Percentiles rank a stretch among this genome's conserved stretches.
These are phyloP conservation scores for Carposina sasakii DNA, from an alignment of 1,140 invertebrate species.

Conservation along the genomic window DNA sequence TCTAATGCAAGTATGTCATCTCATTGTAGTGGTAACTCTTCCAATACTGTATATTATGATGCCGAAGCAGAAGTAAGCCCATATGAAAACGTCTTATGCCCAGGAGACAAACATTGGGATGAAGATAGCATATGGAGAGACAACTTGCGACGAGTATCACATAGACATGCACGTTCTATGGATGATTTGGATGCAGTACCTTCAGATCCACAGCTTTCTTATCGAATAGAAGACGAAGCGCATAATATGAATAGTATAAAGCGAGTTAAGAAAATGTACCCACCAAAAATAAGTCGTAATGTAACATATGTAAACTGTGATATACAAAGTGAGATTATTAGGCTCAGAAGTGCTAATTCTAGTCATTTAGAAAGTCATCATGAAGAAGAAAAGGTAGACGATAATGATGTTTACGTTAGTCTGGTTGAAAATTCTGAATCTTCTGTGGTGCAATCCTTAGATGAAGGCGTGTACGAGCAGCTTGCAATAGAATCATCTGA, in stretches of 20 bases:
- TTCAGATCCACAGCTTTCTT: conserved; percentile 35
- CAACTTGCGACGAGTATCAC: conserved; percentile 82
- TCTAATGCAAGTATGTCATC: conserved; percentile 63
- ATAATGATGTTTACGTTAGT: conserved; percentile 76
- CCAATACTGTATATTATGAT: conserved; percentile 64
- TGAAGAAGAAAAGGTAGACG: conserved; percentile 50
- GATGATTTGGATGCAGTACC: conserved; percentile 81
- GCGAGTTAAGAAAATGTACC: conserved; percentile 43
- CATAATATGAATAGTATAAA: conserved; percentile 62
- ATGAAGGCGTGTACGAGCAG: conserved; percentile 70
- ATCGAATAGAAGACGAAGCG: conserved; percentile 37
- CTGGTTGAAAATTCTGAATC: conserved; percentile 52
- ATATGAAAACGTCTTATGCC: conserved; percentile 66
- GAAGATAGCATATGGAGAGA: conserved; percentile 87
- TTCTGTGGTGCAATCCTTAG: conserved; percentile 29
- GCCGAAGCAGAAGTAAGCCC: conserved; percentile 57
- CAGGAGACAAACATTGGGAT: conserved; percentile 84
- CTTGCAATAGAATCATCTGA: conserved; percentile 43
- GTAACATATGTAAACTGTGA: conserved; percentile 85
- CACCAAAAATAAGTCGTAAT: conserved; percentile 74
- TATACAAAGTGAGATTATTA: conserved; percentile 58
- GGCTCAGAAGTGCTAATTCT: conserved; percentile 27
- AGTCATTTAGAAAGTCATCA: conserved; percentile 32
- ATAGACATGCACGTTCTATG: conserved; percentile 85
- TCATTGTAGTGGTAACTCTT: conserved; percentile 62